phyloP scores from a whole-genome alignment of 2,113 vertebrate species.

The Calidris pugnax region DNA sequence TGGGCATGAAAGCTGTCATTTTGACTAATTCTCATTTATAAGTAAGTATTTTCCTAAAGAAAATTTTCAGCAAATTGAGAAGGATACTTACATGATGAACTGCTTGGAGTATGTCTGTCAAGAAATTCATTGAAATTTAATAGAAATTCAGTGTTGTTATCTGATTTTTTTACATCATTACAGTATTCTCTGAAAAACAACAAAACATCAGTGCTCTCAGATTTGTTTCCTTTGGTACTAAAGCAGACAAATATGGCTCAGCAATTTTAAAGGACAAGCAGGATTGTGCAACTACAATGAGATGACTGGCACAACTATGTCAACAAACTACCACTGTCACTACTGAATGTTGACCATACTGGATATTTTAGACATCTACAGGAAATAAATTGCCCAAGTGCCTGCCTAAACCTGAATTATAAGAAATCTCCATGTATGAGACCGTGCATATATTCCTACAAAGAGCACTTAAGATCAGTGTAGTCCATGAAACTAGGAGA shows the following conservation, averaged over 20 bases:
- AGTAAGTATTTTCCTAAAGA: neutral
- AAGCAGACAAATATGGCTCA: neutral
- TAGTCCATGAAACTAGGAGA: neutral
- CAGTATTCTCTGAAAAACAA: slow-evolving; percentile 90
- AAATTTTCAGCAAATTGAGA: neutral
- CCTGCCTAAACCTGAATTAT: neutral
- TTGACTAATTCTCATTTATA: neutral
- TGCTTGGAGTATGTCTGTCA: slow-evolving; percentile 86
- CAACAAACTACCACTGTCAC: neutral
- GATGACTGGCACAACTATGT: neutral
- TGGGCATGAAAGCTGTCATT: neutral
- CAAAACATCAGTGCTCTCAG: neutral
- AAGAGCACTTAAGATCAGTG: neutral
- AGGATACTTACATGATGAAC: slow-evolving; percentile 88
- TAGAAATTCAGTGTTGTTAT: slow-evolving; percentile 95
- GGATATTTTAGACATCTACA: neutral
- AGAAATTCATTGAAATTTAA: slow-evolving; percentile 92
- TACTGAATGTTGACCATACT: rapidly evolving
- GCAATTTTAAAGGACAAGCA: neutral
- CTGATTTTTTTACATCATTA: slow-evolving; percentile 87
- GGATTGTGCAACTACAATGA: neutral
- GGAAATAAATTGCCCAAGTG: neutral
- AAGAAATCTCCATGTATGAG: neutral
- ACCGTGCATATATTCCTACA: neutral
- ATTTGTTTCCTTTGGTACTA: neutral